Conservation (phyloP, 2,113 vertebrate genomes). For the Gambusia affinis region DNA sequence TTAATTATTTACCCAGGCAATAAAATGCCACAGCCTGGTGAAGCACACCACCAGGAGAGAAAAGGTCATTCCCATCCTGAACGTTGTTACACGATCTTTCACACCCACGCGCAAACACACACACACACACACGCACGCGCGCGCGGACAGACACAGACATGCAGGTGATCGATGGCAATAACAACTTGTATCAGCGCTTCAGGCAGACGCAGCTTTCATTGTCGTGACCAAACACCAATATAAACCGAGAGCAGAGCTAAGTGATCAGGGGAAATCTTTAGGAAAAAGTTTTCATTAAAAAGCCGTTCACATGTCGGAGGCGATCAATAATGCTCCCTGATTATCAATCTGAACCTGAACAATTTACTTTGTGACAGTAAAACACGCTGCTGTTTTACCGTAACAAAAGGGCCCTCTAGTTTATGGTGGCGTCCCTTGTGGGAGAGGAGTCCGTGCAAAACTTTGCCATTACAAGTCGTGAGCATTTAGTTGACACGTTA, state of each 20-base stretch:
- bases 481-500: no score
- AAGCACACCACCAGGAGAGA: conserved; percentile 63
- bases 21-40: conserved; percentile 75
- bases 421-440: no score
- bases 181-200: conserved; percentile 60
- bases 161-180: conserved; percentile 64
- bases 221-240: conserved; percentile 31
- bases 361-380: no score
- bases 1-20: conserved; percentile 76
- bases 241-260: conserved; percentile 59
- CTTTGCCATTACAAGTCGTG: no score
- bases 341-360: conserved; percentile 4
- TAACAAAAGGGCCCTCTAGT: no score
- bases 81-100: conserved; percentile 19
- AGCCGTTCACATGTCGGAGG: conserved; percentile 46
- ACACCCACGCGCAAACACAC: conserved; percentile 3
- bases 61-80: conserved; percentile 70
- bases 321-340: conserved; percentile 24
- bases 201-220: conserved; percentile 59
- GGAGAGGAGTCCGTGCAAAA: no score
- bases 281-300: conserved; percentile 45
- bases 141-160: conserved; percentile 2
- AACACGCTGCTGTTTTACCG: no score
- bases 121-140: no score
- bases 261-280: conserved; percentile 38